Evolutionary conservation across 2,113 vertebrate species (phyloP).

Genomic region (Shinisaurus crocodilurus): DNA sequence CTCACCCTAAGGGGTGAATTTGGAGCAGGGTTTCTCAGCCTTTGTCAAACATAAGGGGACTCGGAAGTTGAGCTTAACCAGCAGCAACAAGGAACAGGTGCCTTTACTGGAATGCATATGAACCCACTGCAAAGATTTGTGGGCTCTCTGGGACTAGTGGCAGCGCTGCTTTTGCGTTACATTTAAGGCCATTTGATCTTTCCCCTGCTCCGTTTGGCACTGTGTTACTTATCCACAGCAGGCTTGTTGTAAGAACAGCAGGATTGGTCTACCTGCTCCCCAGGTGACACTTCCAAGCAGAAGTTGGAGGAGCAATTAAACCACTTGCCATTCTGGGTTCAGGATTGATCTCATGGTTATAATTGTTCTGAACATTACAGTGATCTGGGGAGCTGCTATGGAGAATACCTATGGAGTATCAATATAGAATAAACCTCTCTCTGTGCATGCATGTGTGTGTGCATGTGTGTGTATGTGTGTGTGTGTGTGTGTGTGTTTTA

Average conservation of each 20-base stretch:
- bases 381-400: neutral
- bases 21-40: neutral
- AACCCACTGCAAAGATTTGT: neutral
- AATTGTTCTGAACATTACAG: neutral
- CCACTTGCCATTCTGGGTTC: fast-evolving
- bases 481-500: neutral
- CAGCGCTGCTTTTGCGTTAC: fast-evolving
- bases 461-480: too few relatives aligned
- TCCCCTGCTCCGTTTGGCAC: neutral
- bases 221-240: fast-evolving
- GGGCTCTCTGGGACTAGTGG: fast-evolving
- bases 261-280: neutral
- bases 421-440: too few relatives aligned
- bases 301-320: neutral
- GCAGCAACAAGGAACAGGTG: neutral
- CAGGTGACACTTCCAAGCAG: neutral
- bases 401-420: neutral
- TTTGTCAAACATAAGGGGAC: neutral
- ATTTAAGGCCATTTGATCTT: neutral
- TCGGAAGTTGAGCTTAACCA: fast-evolving
- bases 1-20: neutral
- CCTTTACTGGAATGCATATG: neutral
- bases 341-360: neutral
- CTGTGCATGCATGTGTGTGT: neutral
- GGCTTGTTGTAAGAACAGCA: neutral